Evolutionary conservation across 2,113 vertebrate species (phyloP), one percentile per base, ranked within the genome.

Genomic region (Apaloderma vittatum): DNA sequence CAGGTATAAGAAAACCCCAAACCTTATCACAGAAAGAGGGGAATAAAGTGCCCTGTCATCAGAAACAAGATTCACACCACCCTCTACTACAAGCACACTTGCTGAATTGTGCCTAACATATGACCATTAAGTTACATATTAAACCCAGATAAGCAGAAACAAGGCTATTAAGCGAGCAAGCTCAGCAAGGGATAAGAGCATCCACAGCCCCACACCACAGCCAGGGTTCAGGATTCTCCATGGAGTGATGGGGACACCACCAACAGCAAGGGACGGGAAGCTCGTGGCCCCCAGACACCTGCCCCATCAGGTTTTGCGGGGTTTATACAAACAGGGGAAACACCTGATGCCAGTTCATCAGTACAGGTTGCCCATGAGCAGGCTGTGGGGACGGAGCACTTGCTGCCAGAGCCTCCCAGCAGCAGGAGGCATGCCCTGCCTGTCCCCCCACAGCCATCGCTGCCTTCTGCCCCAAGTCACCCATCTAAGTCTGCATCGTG

Each of bases 131-230:
- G 94, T 93, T 97, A 97, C 58, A 89, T 23, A 94, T 96, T 97
- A 98, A 98, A 95, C 96, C 83, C 29, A 96, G 73, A 90, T 92
- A 96, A 97, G 94, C 90, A 85, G 88, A 80, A 98, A 96, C 83
- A 79, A 94, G 92, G 79, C 49, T 59, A 48, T 80, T n/a, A 45
- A 95, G 95, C 43, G 90, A 92, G 54, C 8, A 51, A 75, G 67
- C 93, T 95, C 89, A 91, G 84, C 95, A 61, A 94, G 96, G 96
- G 96, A 95, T 43, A 79, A 87, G 88, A 88, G 23, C 7, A 2
- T 19, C 23, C 5, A 0, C 49, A 63, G 79, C 63, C 65, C 43
- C 22, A 4, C 45, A 52, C 79, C 46, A 70, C 75, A 36, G 16
- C 43, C 55, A 27, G 37, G 8, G 17, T 4, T 80, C 90, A 65